Conservation (phyloP, 2,888 invertebrate genomes). For the Drosophila borborema region DNA sequence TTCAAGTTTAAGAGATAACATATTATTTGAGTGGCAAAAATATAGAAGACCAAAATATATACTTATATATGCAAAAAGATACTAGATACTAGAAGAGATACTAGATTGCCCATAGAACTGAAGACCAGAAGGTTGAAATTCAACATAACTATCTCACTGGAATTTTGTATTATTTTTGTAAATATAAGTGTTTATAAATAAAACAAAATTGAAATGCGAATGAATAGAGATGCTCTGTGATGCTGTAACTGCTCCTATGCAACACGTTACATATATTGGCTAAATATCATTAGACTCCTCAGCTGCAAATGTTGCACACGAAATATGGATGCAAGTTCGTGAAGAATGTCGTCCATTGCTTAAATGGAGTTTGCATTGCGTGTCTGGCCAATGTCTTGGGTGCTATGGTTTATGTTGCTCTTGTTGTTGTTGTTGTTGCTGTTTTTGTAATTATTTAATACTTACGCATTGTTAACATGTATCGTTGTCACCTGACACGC, state of each 20-base stretch:
- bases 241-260: neutral
- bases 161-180: no score
- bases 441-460: slow-evolving; percentile 73
- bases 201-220: neutral
- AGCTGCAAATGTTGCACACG: slow-evolving; percentile 14
- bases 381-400: slow-evolving; percentile 44
- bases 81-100: no score
- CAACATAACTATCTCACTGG: no score
- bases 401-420: slow-evolving; percentile 12
- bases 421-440: slow-evolving; percentile 19
- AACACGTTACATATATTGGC: slow-evolving; percentile 5
- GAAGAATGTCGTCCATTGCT: slow-evolving; percentile 54
- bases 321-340: slow-evolving; percentile 44
- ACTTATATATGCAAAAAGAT: no score
- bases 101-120: no score
- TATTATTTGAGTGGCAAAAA: no score
- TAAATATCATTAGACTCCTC: slow-evolving; percentile 13
- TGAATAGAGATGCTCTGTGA: neutral
- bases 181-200: no score
- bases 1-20: no score
- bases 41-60: no score
- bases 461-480: slow-evolving; percentile 76
- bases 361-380: slow-evolving; percentile 57
- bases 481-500: slow-evolving; percentile 70
- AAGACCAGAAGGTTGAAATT: no score